Evolutionary conservation across 2,797 vertebrate genomes (phyloP), one percentile per base, ranked within the genome.

Genomic region (Phylloscopus collybita): DNA sequence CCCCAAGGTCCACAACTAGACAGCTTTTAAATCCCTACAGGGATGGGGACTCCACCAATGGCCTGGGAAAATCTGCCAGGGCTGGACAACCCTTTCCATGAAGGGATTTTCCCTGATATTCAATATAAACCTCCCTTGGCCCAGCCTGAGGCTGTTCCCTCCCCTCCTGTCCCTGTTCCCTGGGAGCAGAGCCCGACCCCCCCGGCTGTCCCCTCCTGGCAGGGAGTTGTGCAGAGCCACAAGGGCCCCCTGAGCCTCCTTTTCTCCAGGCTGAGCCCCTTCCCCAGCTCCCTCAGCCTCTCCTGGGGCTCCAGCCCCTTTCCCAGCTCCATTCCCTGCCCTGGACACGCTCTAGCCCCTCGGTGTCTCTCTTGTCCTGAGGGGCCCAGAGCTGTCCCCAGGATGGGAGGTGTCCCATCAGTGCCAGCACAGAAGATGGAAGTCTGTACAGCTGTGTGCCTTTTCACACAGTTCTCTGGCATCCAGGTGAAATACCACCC

Each of bases 111-210:
- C 12, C 2, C 21, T 1, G 3, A 4, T 47, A 0, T 9, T 8
- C 45, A 60, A 0, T 0, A 2, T 18, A 0, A 16, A 0, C 3
- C 11, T n/a, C 0, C 7, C 5, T 27, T 6, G 6, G 6, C 9
- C 1, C 51, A 66, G 1, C 16, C 6, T 65, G 45, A 21, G 45
- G 27, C 60, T 0, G 0, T 38, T 72, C 13, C 23, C 60, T 73
- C n/a, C 51, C 2, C 3, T 57, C 32, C 45, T 51, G 53, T 25
- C 53, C 45, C 60, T 53, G 38, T 38, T 66, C 44, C 51, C 76
- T 66, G 61, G 2, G 1, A 50, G 44, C 36, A 65, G 0, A 87
- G 45, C 75, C 59, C 2, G 7, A 71, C 6, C 5, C 5, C 29
- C 49, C n/a, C 3, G 0, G 25, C 49, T 70, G 29, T 23, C 25